Percentiles rank a stretch among this genome's conserved stretches.
Evolutionary conservation across 2,888 invertebrate genomes (phyloP).

Genomic region (Nezara viridula): DNA sequence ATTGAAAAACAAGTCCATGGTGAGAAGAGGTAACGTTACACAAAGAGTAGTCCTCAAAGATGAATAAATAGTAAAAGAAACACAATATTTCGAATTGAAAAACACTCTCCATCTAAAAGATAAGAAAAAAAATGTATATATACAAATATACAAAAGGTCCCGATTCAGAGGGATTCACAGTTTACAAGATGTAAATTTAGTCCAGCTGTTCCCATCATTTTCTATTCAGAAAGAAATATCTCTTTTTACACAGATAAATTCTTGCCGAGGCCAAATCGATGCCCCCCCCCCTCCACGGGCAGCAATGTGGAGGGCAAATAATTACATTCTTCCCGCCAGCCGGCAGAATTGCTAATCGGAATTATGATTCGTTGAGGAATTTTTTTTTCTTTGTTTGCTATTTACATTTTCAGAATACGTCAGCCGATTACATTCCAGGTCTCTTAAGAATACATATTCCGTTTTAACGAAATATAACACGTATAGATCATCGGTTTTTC

Average conservation of each 20-base stretch:
- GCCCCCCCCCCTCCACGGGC: background rate
- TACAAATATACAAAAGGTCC: constrained; percentile 16
- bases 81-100: background rate
- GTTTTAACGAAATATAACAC: background rate
- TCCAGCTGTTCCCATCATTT: constrained; percentile 8
- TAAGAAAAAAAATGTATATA: background rate
- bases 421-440: background rate
- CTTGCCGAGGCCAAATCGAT: background rate
- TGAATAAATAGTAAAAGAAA: background rate
- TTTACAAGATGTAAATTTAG: background rate
- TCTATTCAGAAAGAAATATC: constrained; percentile 25
- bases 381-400: background rate
- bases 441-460: background rate
- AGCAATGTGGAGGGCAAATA: constrained; percentile 14
- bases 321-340: background rate
- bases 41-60: background rate
- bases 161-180: background rate
- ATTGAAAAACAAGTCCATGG: too few relatives aligned
- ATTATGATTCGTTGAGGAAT: background rate
- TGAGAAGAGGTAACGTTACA: too few relatives aligned
- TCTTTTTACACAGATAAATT: constrained; percentile 32
- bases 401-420: background rate
- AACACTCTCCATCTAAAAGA: background rate
- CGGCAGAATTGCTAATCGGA: constrained; percentile 11
- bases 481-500: background rate